These are phyloP conservation scores for Tor tambroides DNA, from an alignment of 2,113 vertebrate genomes.

Conservation along the genomic window DNA sequence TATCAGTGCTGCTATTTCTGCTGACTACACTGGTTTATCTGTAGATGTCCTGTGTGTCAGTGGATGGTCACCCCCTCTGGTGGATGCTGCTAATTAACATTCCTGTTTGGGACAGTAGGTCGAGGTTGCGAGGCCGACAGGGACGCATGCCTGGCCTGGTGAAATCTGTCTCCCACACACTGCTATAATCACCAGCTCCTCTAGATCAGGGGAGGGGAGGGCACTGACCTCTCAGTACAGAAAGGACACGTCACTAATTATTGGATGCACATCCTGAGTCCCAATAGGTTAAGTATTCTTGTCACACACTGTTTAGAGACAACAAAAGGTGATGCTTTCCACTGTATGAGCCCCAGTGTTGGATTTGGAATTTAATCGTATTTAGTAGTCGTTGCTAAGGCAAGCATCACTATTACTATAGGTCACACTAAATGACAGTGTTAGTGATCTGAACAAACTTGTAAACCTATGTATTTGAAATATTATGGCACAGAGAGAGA, in stretches of 20 bases:
- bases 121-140: constrained; percentile 48
- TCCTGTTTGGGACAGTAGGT: constrained; percentile 64
- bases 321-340: neutral
- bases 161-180: constrained; percentile 61
- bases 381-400: neutral
- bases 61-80: constrained; percentile 66
- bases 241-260: constrained; percentile 21
- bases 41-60: constrained; percentile 39
- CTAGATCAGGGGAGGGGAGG: neutral
- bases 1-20: constrained; percentile 12
- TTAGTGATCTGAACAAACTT: neutral
- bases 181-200: constrained; percentile 28
- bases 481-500: neutral
- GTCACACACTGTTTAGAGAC: neutral
- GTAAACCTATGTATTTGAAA: neutral
- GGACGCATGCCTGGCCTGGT: constrained; percentile 61
- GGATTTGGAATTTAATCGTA: neutral
- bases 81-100: constrained; percentile 74
- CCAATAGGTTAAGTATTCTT: constrained; percentile 5
- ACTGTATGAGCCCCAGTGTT: neutral
- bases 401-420: neutral
- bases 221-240: constrained; percentile 25
- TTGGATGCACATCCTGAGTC: constrained; percentile 37
- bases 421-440: neutral
- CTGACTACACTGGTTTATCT: constrained; percentile 47